Evolutionary conservation across 2,113 vertebrate species (phyloP), one percentile per base, ranked within the genome.

Genomic region (Periophthalmus modestus): DNA sequence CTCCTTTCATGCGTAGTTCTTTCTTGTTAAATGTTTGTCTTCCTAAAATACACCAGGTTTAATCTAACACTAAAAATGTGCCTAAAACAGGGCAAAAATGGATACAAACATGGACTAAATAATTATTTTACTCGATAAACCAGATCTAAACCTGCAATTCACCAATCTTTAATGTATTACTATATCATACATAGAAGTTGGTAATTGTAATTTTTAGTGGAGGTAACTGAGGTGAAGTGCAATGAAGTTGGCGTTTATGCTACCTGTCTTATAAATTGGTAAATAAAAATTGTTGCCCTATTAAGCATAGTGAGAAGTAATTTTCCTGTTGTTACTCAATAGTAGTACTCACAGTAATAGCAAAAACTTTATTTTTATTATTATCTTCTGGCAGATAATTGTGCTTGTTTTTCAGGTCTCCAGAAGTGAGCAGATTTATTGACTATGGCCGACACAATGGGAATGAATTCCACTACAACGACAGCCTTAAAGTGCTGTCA

Each of bases 371-470:
- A 5, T 52, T 52, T 10, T n/a, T 10, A 10, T n/a, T 10, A 23
- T 57, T 23, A 10, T 57, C n/a, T 12, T 11, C 19, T 28, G 14
- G 23, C 23, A 28, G 28, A 33, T 62, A 24, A 19, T 19, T 19
- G 1, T 46, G 39, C 14, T n/a, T 65, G 34, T 65, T 19, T 61
- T 65, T 19, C 62, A 65, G 62, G 39, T 67, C 66, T 67, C 46
- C 21, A 24, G 66, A 24, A 7, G 46, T 48, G 66, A 24, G 43
- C n/a, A 67, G 4, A 16, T 93, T 90, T 10, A 39, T 89, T 16
- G 89, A 82, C 81, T 94, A 89, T n/a, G 93, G 94, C 14, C 79
- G 79, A 69, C 92, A 94, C 12, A 84, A 92, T 0, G 83, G 74
- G 7, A 93, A 92, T 54, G 13, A 87, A 50, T 93, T 93, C 70